Base-by-base conservation (phyloP, 2,888 invertebrate genomes). In the Drosophila ustulata region DNA sequence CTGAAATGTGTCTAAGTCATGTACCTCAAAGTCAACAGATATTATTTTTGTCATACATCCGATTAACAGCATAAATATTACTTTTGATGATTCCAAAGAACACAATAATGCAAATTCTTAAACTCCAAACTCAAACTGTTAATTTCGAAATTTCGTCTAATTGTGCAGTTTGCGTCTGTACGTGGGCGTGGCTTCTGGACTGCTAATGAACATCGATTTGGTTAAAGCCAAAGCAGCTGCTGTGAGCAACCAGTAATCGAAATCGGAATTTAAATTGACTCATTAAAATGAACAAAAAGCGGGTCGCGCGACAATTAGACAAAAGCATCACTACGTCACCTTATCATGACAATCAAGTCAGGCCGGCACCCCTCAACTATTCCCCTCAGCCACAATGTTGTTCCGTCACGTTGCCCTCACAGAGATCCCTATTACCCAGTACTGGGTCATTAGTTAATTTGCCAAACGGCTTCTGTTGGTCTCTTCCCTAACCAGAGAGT, bases 251-350 rank as follows among this genome's bases (percentile, higher is more conserved):
- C 85, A 80, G 82, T 73, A 86, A 88, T 86, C 89, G 88, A 86
- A 89, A 86, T 89, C 80, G 82, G 89, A 89, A 86, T 86, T 86
- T 89, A 86, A 86, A 86, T 86, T 86, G 85, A 89, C 85, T 86
- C 89, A 86, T 86, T 86, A 89, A 88, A 86, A 84, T 69, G 72
- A 75, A 83, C 83, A 88, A 88, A 83, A 83, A 88, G 83, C 80
- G 86, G 81, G 88, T 78, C 88, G 86, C 83, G 70, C 80, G 84
- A 89, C 85, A 86, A 87, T 86, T 89, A 86, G 89, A 84, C 85
- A 85, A 87, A 74, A 76, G 81, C 71, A 70, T 51, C 80, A 45
- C 37, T 18, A 45, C 26, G 30, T 30, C 62, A 64, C 55, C 32
- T 23, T 32, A 11, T n/a, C 55, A n/a, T 11, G 5, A 41, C 5